These are phyloP conservation scores for Acleris literana DNA, from an alignment of 2,888 invertebrate genomes.

Conservation along the genomic window DNA sequence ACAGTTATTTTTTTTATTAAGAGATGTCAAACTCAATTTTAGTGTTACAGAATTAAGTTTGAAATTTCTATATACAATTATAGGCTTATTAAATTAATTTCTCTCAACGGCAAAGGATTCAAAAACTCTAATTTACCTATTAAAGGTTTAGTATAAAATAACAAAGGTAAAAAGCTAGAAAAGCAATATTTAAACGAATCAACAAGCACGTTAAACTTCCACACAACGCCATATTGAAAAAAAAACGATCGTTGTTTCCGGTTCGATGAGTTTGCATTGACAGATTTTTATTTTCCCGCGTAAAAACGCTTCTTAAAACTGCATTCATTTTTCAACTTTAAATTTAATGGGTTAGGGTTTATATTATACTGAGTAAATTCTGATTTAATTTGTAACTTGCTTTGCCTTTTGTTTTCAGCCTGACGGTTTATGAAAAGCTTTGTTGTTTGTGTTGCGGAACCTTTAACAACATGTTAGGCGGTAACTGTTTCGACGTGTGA, in stretches of 20 bases:
- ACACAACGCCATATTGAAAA: slow-evolving; percentile 4
- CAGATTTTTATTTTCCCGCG: slow-evolving; percentile 28
- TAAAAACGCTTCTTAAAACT: not conserved
- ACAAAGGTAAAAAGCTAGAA: not conserved
- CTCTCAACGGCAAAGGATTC: too few species aligned
- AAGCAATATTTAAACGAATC: not conserved
- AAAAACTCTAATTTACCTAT: not conserved
- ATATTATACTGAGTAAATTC: not conserved
- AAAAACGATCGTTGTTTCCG: slow-evolving; percentile 39
- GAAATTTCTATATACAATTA: too few species aligned
- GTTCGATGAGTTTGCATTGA: slow-evolving; percentile 40
- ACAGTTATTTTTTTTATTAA: too few species aligned
- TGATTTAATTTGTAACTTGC: slow-evolving; percentile 17
- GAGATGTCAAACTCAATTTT: too few species aligned
- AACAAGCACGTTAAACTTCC: not conserved
- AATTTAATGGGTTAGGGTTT: not conserved
- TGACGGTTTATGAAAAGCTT: slow-evolving; percentile 4
- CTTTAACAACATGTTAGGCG: slow-evolving; percentile 1
- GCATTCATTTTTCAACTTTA: not conserved
- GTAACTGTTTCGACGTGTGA: not conserved
- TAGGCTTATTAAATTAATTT: too few species aligned
- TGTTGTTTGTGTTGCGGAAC: not conserved
- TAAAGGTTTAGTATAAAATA: not conserved
- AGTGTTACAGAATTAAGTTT: too few species aligned
- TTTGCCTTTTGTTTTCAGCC: slow-evolving; percentile 9